Evolutionary conservation across 2,888 invertebrate genomes (phyloP), one percentile per base, ranked within the genome.

Genomic region (Liodrosophila aerea): DNA sequence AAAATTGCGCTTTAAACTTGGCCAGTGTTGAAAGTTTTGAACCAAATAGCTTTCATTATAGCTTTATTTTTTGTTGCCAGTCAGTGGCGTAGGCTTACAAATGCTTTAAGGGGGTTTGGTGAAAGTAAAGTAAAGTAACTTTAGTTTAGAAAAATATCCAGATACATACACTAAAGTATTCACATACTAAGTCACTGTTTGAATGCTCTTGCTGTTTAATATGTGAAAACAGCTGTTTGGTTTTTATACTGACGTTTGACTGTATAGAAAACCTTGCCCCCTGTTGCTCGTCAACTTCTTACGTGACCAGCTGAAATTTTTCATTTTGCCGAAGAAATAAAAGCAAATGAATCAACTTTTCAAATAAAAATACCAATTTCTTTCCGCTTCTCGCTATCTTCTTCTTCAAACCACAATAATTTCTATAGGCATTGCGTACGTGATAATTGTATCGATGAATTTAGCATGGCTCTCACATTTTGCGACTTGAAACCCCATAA

Each of bases 281-380:
- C 29, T 41, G 56, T 16, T 29, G 57, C 39, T 33, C 50, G 34
- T 67, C 54, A 49, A 54, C 51, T 56, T 65, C 63, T 74, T 80
- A 81, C 78, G 81, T 80, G 78, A 81, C 78, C 81, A 60, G 62
- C 71, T 30, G 56, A 41, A 67, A 74, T 66, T 65, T 69, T 77
- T 81, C 64, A 77, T 76, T 80, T 67, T 37, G 44, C 70, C 65
- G 60, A 49, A 57, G 40, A 61, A 76, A 76, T 71, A 62, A 67
- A 76, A 60, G 37, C 64, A 62, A 80, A 80, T 81, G 76, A 72
- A 74, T 81, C 69, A 81, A 78, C 66, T 78, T 78, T 78, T 77
- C 78, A 74, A 77, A 78, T 78, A 77, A 78, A 76, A 81, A 63
- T 58, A 51, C 54, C 76, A 81, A 77, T 77, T 65, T 76, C 59